Percentiles rank a stretch among this genome's conserved stretches.
Evolutionary conservation across 2,888 invertebrate genomes (phyloP).

Genomic region (Ashinkailepas kermadecensis): DNA sequence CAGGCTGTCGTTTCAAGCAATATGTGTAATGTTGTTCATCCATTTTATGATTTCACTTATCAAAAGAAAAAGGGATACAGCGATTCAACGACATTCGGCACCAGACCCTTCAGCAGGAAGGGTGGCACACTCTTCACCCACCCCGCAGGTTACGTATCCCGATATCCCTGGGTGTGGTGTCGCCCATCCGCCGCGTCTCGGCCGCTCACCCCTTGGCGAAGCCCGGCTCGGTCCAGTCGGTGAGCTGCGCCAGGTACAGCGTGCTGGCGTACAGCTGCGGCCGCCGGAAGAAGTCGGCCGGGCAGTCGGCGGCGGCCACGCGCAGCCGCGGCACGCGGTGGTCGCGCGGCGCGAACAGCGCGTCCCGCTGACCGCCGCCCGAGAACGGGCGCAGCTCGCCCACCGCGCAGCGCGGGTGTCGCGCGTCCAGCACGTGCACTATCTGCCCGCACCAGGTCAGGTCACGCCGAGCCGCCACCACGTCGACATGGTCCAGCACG

Average conservation of each 20-base stretch:
- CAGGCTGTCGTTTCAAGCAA: too few relatives aligned
- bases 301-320: constrained; percentile 59
- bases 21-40: too few relatives aligned
- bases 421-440: constrained; percentile 63
- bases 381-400: constrained; percentile 57
- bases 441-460: constrained; percentile 45
- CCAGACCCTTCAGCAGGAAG: background rate
- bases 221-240: constrained; percentile 58
- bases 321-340: constrained; percentile 66
- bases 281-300: constrained; percentile 51
- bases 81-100: too few relatives aligned
- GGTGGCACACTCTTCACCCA: background rate
- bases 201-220: constrained; percentile 54
- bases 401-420: constrained; percentile 63
- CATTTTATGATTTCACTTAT: too few relatives aligned
- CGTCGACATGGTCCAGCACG: too few relatives aligned
- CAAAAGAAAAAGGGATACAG: too few relatives aligned
- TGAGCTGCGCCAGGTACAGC: constrained; percentile 63
- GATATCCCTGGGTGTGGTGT: too few relatives aligned
- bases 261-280: constrained; percentile 46
- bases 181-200: background rate
- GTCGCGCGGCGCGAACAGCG: constrained; percentile 72
- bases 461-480: too few relatives aligned
- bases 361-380: constrained; percentile 53
- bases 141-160: background rate